These are phyloP conservation scores for Falco berigora DNA, from an alignment of 2,797 vertebrate genomes.

Conservation along the genomic window DNA sequence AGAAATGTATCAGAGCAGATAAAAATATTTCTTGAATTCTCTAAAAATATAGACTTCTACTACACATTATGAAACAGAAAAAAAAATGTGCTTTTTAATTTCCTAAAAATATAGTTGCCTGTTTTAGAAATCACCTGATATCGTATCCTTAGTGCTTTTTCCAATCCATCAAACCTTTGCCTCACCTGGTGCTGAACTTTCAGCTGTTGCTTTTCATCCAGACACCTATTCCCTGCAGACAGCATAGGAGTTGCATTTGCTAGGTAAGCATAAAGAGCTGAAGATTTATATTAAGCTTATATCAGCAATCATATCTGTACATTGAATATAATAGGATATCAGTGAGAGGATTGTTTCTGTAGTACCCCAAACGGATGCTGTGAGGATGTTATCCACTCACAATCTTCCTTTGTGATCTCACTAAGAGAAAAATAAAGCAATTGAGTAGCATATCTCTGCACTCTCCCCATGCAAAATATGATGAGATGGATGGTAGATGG, in stretches of 20 bases:
- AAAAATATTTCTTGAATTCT: background rate
- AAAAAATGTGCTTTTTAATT: background rate
- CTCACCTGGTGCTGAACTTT: background rate
- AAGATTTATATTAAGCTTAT: background rate
- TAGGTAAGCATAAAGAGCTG: background rate
- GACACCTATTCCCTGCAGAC: background rate
- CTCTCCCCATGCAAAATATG: background rate
- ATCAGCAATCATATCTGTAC: background rate
- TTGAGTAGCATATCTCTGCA: background rate
- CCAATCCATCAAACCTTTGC: background rate
- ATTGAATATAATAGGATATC: background rate
- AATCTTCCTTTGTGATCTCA: background rate
- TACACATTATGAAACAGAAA: background rate
- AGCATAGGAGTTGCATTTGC: background rate
- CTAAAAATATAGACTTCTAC: background rate
- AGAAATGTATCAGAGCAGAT: background rate
- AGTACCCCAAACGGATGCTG: background rate
- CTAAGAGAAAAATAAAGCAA: background rate
- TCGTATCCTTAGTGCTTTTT: background rate
- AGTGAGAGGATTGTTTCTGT: background rate
- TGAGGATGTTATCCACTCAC: background rate
- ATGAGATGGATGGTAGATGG: background rate
- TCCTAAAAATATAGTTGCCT: background rate
- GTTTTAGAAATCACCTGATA: background rate
- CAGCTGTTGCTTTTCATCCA: background rate